Base-by-base conservation (phyloP, 2,797 vertebrate genomes). In the Spinus olivaceus region DNA sequence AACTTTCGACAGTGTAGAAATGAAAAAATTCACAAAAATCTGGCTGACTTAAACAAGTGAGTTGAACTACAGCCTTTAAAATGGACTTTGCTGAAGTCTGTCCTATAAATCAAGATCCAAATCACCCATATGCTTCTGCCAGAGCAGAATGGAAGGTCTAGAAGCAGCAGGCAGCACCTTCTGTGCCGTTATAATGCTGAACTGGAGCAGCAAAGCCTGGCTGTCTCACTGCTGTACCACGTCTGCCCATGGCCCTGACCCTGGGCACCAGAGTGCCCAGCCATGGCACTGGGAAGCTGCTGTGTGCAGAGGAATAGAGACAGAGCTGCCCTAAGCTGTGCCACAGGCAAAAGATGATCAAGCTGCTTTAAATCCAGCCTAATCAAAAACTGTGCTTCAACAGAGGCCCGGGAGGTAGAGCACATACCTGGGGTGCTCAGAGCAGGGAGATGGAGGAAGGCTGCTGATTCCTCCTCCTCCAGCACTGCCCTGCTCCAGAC, bases 201-300 rank as follows among this genome's bases (percentile, higher is more conserved):
- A 54, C 22, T 47, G 53, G 71, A 86, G 37, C 81, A 86, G 76
- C 35, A 59, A 74, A 70, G n/a, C 47, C 72, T 0, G 0, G 7
- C 76, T 78, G 33, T 50, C 42, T 81, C 3, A 0, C 35, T 46
- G 67, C 42, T 0, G 0, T 17, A 32, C 46, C 57, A 21, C 7
- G 42, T 21, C 4, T 9, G 71, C 57, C 53, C 18, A 1, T 25
- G 0, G 0, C 24, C 35, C 37, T 0, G 0, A 19, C 33, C 25
- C 69, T 32, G 57, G 60, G 23, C 65, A 84, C 39, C 53, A n/a
- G 60, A 9, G 4, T 49, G 69, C 44, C 49, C 2, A 0, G 15
- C 51, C 60, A 15, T 0, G 3, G 72, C 61, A 30, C 13, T 2
- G 37, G 56, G 50, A 64, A 59, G 63, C 50, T 73, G 76, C 64